A percentile compares a stretch with the other conserved stretches of the same genome.
phyloP scores from a whole-genome alignment of 2,113 vertebrate species.

The Chamaea fasciata region DNA sequence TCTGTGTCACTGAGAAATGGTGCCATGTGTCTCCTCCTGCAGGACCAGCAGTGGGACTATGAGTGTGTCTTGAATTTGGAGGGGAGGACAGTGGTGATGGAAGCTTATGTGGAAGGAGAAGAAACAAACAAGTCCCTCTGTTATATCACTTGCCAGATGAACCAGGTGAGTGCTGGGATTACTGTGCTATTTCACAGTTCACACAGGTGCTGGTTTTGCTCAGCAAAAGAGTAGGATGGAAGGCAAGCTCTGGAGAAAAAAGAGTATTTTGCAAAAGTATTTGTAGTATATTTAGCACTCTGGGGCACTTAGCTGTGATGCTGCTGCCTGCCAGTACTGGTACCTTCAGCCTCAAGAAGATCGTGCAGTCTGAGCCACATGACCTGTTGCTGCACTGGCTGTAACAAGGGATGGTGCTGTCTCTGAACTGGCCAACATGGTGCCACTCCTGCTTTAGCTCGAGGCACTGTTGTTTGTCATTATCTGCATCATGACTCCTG shows the following conservation, averaged over 20 bases:
- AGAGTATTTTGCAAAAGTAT: background rate
- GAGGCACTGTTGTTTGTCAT: background rate
- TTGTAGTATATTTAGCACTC: background rate
- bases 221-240: background rate
- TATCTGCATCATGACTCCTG: background rate
- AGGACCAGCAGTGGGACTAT: constrained; percentile 85
- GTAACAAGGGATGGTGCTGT: background rate
- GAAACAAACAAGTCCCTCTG: constrained; percentile 77
- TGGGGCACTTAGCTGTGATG: background rate
- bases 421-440: background rate
- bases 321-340: background rate
- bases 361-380: background rate
- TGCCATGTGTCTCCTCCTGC: background rate
- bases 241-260: background rate
- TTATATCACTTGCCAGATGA: constrained; percentile 85
- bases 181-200: background rate
- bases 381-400: background rate
- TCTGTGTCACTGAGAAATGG: background rate
- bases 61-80: constrained; percentile 91
- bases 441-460: background rate
- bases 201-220: background rate
- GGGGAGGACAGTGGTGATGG: constrained; percentile 84
- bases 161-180: constrained; percentile 74
- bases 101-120: constrained; percentile 82
- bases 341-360: background rate